Base-by-base conservation (phyloP, 2,888 invertebrate species). In the Leptura quadrifasciata region DNA sequence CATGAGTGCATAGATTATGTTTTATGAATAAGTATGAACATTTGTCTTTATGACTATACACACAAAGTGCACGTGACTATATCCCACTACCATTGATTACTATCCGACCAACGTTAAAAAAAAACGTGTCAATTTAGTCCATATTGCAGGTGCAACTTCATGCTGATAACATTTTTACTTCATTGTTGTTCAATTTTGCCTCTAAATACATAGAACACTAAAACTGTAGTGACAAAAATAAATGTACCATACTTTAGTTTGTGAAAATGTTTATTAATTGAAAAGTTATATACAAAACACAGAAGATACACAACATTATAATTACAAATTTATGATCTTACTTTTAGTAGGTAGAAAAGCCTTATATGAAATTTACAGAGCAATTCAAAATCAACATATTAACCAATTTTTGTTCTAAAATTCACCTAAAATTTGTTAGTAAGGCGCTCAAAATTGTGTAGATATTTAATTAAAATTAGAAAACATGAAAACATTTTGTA, bases 231-330 rank as follows among this genome's bases (percentile, higher is more conserved):
- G 27, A 31, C 5, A 31, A 47, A 47, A n/a, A 47, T n/a, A 47
- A 47, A 47, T 4, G n/a, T n/a, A n/a, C 15, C 5, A 17, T 15
- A 39, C 12, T n/a, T 17, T 58, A 20, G 72, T 75, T 76, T 77
- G 73, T 78, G 81, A 81, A 82, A 82, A 82, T 82, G 81, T 82
- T 85, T 82, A 83, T 82, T 83, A 82, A 80, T 83, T 79, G 74
- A 83, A 84, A 82, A 82, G 81, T 83, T 84, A 85, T 83, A 80
- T 85, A 84, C 82, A 84, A 84, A 84, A 84, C 82, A 84, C 82
- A 79, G 79, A 83, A 75, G 80, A 80, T 84, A 80, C 83, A 84
- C 81, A 81, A 83, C 80, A 81, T 81, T 79, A 79, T 82, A 80
- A 77, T 78, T 80, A 80, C 76, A 79, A 81, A 79, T 78, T 47